phyloP scores from a whole-genome alignment of 2,113 vertebrate species.

The Zosterops pallidus region DNA sequence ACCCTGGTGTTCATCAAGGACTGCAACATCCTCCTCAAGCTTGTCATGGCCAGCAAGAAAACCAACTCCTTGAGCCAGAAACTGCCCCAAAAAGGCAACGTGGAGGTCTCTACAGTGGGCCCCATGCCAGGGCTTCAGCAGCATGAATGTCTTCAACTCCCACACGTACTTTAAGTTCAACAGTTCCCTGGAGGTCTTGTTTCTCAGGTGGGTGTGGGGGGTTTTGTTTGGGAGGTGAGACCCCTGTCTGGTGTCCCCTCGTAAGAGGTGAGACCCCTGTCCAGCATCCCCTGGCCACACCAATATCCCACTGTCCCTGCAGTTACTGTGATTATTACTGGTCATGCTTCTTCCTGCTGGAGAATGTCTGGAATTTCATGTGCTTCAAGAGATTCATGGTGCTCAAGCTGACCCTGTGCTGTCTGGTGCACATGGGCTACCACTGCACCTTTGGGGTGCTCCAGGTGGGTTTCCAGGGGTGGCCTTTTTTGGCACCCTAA shows the following conservation, averaged over 20 bases:
- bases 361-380: too few species aligned
- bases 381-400: too few species aligned
- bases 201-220: conserved; percentile 81
- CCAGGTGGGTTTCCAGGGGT: conserved; percentile 75
- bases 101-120: conserved; percentile 93
- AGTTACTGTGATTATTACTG: too few species aligned
- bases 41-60: conserved; percentile 91
- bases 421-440: too few species aligned
- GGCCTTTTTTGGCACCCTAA: not conserved
- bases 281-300: too few species aligned
- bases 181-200: conserved; percentile 94
- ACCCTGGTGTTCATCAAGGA: conserved; percentile 93
- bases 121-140: conserved; percentile 96
- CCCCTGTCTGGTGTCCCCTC: too few species aligned
- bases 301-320: too few species aligned
- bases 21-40: conserved; percentile 90
- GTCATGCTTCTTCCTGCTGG: too few species aligned
- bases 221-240: too few species aligned
- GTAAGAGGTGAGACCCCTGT: too few species aligned
- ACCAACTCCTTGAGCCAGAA: conserved; percentile 88
- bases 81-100: conserved; percentile 91
- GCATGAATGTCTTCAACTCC: conserved; percentile 98
- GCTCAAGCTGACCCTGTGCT: too few species aligned
- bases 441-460: conserved; percentile 93
- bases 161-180: conserved; percentile 96